Percentiles rank a stretch among this genome's conserved stretches.
phyloP scores from a whole-genome alignment of 2,888 invertebrate genomes.

The Brenthis ino region DNA sequence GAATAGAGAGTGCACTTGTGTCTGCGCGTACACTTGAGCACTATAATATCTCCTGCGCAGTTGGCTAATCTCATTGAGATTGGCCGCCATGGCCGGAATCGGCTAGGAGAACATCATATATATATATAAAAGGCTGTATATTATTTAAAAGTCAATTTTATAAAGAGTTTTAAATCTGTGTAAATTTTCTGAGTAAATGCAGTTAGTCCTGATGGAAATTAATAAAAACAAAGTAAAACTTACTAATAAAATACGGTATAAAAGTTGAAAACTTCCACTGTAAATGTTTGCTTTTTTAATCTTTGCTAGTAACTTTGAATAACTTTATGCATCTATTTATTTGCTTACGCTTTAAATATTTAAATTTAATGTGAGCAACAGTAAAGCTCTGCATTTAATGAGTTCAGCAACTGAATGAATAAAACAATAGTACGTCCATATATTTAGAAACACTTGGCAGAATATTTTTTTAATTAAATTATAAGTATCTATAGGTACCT shows the following conservation, averaged over 20 bases:
- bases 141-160: no score
- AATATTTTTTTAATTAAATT: no score
- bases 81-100: no score
- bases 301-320: slow-evolving; percentile 13
- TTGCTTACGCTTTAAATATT: slow-evolving; percentile 29
- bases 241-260: slow-evolving; percentile 5
- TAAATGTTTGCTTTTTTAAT: slow-evolving; percentile 4
- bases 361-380: slow-evolving; percentile 31
- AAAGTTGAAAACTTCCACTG: slow-evolving; percentile 9
- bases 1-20: no score
- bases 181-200: background rate
- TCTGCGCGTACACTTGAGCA: no score
- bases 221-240: background rate
- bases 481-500: no score
- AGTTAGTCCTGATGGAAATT: background rate
- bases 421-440: slow-evolving; percentile 9
- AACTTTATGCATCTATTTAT: slow-evolving; percentile 21
- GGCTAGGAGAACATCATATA: no score
- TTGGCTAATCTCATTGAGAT: no score
- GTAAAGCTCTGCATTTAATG: slow-evolving; percentile 30
- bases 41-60: no score
- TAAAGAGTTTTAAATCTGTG: no score
- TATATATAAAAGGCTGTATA: no score
- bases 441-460: slow-evolving; percentile 2
- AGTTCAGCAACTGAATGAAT: slow-evolving; percentile 17